Conservation (phyloP, 2,113 vertebrate genomes). For the Connochaetes taurinus region DNA sequence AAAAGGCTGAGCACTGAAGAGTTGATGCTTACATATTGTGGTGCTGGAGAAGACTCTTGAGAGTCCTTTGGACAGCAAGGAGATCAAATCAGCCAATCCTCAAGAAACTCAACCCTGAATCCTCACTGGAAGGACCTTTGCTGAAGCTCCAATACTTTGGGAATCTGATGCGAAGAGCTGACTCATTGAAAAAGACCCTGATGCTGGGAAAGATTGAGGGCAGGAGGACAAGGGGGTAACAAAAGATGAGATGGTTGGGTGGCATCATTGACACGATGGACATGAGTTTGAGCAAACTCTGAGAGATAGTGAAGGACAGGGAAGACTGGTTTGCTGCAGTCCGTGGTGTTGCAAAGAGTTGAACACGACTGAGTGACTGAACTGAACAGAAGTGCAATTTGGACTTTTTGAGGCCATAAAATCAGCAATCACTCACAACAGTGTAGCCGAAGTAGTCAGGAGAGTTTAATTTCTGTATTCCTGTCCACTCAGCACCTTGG, state of each 20-base stretch:
- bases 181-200: neutral
- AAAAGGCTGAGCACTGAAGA: neutral
- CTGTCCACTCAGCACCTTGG: neutral
- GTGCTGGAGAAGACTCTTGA: neutral
- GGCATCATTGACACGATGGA: neutral
- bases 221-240: neutral
- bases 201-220: neutral
- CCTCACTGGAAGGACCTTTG: neutral
- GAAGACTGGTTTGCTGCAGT: neutral
- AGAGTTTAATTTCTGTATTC: neutral
- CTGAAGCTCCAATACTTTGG: neutral
- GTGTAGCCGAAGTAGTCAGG: neutral
- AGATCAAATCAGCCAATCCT: neutral
- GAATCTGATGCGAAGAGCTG: neutral
- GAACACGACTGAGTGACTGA: neutral
- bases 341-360: neutral
- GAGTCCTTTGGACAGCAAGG: neutral
- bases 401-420: constrained; percentile 43
- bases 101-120: neutral
- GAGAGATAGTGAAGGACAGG: neutral
- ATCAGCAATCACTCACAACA: neutral
- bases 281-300: neutral
- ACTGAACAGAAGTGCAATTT: neutral
- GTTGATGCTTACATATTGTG: neutral
- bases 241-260: neutral